phyloP scores from a whole-genome alignment of 2,888 invertebrate genomes.

The Ichneumoninae sp. region DNA sequence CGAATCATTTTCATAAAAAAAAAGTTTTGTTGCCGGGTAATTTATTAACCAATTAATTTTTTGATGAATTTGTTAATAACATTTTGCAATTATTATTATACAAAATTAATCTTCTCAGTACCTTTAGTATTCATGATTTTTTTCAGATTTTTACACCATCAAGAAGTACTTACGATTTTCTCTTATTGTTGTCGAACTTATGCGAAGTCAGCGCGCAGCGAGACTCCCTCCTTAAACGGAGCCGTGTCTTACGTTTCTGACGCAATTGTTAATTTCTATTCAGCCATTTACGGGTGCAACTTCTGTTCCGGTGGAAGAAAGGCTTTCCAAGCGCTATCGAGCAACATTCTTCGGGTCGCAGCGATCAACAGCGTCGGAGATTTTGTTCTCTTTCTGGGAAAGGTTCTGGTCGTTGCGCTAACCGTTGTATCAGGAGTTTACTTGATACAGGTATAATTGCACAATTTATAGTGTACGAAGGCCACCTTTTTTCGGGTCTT shows the following conservation, averaged over 20 bases:
- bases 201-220: too few species aligned
- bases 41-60: too few species aligned
- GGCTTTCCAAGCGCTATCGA: slow-evolving; percentile 87
- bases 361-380: slow-evolving; percentile 91
- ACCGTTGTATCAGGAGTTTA: slow-evolving; percentile 88
- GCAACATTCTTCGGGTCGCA: slow-evolving; percentile 88
- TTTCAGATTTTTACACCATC: too few species aligned
- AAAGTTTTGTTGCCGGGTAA: too few species aligned
- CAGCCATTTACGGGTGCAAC: slow-evolving; percentile 88
- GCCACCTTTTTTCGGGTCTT: neutral
- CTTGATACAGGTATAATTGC: slow-evolving; percentile 85
- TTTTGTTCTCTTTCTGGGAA: slow-evolving; percentile 89
- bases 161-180: too few species aligned
- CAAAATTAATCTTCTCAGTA: too few species aligned
- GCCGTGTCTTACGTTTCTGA: too few species aligned
- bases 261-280: slow-evolving; percentile 65
- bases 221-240: neutral
- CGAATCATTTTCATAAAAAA: too few species aligned
- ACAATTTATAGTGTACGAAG: neutral
- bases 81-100: too few species aligned
- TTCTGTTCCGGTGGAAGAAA: slow-evolving; percentile 88
- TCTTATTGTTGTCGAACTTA: too few species aligned
- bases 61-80: too few species aligned
- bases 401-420: slow-evolving; percentile 87
- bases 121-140: too few species aligned